Conservation (phyloP, 2,888 invertebrate genomes). For the Rhopalosiphum nymphaeae region DNA sequence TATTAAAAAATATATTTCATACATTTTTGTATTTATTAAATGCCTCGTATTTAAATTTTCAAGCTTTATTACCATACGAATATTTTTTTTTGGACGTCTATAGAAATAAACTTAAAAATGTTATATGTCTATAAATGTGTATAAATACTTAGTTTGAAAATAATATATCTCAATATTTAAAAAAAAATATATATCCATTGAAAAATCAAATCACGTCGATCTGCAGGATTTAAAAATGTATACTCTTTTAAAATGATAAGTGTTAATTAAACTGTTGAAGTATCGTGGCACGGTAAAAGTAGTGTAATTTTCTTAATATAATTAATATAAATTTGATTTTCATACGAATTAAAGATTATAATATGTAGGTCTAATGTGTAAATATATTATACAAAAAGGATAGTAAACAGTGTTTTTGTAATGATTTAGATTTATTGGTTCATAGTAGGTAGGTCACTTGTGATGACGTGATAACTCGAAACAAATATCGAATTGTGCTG, state of each 20-base stretch:
- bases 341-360: not conserved
- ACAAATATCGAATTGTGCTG: not conserved
- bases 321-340: not conserved
- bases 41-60: not conserved
- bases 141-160: not conserved
- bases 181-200: not conserved
- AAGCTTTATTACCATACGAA: not conserved
- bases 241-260: not conserved
- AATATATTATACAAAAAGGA: not conserved
- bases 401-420: not conserved
- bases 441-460: not conserved
- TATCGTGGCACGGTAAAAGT: not conserved
- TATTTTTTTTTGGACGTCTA: too few relatives aligned
- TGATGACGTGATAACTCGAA: not conserved
- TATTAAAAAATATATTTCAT: too few relatives aligned
- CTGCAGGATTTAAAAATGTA: not conserved
- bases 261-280: not conserved
- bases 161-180: not conserved
- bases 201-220: not conserved
- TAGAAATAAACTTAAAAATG: not conserved
- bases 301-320: not conserved
- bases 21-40: too few relatives aligned
- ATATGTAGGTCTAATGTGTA: not conserved
- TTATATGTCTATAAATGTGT: not conserved
- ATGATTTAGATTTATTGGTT: not conserved